Evolutionary conservation across 2,888 invertebrate genomes (phyloP).

Genomic region (Ophonus ardosiacus): DNA sequence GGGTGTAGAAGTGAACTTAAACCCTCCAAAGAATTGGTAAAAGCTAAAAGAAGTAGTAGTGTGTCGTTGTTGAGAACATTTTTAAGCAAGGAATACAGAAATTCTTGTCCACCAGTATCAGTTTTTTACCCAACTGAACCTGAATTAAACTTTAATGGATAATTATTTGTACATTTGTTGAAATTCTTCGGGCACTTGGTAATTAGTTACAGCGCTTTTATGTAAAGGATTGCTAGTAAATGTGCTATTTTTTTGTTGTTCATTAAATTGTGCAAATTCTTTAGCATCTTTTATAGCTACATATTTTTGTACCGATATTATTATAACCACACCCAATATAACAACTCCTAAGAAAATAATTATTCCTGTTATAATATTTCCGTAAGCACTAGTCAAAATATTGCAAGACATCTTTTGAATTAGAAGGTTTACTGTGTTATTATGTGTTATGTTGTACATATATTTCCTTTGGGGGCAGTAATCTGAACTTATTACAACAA

Average conservation of each 20-base stretch:
- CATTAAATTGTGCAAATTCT: slow-evolving; percentile 75
- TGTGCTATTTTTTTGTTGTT: no score
- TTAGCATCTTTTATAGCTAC: slow-evolving; percentile 74
- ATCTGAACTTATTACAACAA: slow-evolving; percentile 71
- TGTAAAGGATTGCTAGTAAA: no score
- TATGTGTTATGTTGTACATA: slow-evolving; percentile 67
- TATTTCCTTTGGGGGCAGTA: slow-evolving; percentile 75
- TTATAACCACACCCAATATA: not conserved
- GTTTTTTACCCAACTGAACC: slow-evolving; percentile 10
- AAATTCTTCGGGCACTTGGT: slow-evolving; percentile 77
- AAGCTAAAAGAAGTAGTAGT: slow-evolving; percentile 16
- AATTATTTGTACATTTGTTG: no score
- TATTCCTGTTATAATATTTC: not conserved
- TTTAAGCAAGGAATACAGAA: slow-evolving; percentile 64
- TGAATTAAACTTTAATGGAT: not conserved
- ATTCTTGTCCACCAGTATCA: slow-evolving; percentile 63
- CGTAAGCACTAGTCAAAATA: not conserved
- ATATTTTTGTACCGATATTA: slow-evolving; percentile 73
- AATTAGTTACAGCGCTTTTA: slow-evolving; percentile 75
- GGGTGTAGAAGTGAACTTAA: not conserved
- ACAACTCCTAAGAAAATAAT: not conserved
- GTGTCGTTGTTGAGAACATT: slow-evolving; percentile 62
- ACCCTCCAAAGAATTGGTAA: not conserved
- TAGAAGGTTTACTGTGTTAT: slow-evolving; percentile 2
- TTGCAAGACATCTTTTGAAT: not conserved